These are phyloP conservation scores for Onthophagus sagittarius DNA, from an alignment of 2,888 invertebrate genomes.

Conservation along the genomic window DNA sequence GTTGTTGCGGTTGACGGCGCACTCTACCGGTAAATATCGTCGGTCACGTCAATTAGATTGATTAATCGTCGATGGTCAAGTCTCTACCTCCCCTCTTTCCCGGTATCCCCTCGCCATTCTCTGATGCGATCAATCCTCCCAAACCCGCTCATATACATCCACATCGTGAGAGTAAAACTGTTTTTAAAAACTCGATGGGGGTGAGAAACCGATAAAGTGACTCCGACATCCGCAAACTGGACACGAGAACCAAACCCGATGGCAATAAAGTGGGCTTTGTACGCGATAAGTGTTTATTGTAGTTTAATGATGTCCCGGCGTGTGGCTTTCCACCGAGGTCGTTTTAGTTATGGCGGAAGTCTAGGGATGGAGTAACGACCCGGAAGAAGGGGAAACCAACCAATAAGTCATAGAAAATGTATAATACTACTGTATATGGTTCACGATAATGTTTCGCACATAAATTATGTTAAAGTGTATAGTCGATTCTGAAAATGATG, in stretches of 20 bases:
- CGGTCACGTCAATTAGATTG: constrained; percentile 9
- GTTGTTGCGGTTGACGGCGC: not conserved
- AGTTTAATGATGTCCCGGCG: constrained; percentile 42
- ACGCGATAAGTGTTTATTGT: constrained; percentile 45
- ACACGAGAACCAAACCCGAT: constrained; percentile 20
- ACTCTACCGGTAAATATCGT: constrained; percentile 9
- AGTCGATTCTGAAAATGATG: too few relatives aligned
- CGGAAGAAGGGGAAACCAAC: constrained; percentile 38
- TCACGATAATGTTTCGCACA: not conserved
- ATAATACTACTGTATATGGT: not conserved
- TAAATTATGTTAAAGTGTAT: too few relatives aligned
- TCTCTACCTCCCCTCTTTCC: not conserved
- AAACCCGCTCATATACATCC: not conserved
- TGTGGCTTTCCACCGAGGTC: constrained; percentile 31
- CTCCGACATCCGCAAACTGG: not conserved
- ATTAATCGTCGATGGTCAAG: not conserved
- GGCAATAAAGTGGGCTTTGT: constrained; percentile 40
- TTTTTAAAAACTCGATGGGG: not conserved
- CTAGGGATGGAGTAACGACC: constrained; percentile 31
- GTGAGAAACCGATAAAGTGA: not conserved
- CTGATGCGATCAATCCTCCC: too few relatives aligned
- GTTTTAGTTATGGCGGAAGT: constrained; percentile 40
- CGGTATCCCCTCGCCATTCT: too few relatives aligned
- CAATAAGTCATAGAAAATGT: constrained; percentile 28
- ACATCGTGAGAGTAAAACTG: not conserved